These are phyloP conservation scores for Chiloscyllium plagiosum DNA, from an alignment of 2,113 vertebrate genomes.

Conservation along the genomic window DNA sequence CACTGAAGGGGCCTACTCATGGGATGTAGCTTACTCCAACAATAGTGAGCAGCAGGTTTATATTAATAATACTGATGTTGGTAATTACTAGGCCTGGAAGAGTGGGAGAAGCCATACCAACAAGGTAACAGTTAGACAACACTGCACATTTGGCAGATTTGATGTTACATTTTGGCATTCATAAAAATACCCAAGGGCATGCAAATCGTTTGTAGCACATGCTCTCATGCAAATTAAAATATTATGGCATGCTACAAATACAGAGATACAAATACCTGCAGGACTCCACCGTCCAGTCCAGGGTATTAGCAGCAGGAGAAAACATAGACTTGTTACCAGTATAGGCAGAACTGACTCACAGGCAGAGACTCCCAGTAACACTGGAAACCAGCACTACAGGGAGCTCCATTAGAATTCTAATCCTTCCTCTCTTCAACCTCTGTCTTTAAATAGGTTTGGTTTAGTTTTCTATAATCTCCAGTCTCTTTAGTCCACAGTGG, in stretches of 20 bases:
- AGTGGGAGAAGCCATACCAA: background rate
- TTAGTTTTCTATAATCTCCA: background rate
- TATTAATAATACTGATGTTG: background rate
- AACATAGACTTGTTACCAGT: conserved; percentile 46
- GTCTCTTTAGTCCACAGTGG: background rate
- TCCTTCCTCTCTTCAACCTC: background rate
- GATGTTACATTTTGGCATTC: background rate
- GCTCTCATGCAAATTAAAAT: background rate
- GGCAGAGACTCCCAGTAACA: background rate
- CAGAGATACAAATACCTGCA: conserved; percentile 48
- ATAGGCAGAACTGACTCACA: background rate
- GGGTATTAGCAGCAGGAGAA: conserved; percentile 42
- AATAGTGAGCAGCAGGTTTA: background rate
- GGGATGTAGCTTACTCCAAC: background rate
- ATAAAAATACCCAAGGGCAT: background rate
- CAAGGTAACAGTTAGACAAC: background rate
- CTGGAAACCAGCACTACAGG: background rate
- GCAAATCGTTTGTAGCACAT: background rate
- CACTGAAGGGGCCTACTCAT: background rate
- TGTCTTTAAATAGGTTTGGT: background rate
- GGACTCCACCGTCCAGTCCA: conserved; percentile 44
- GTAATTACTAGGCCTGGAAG: background rate
- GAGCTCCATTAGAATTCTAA: background rate
- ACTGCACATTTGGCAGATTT: background rate
- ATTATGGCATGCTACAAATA: conserved; percentile 17